Conservation (phyloP, 2,113 vertebrate genomes). For the Myrmophylax atrothorax region DNA sequence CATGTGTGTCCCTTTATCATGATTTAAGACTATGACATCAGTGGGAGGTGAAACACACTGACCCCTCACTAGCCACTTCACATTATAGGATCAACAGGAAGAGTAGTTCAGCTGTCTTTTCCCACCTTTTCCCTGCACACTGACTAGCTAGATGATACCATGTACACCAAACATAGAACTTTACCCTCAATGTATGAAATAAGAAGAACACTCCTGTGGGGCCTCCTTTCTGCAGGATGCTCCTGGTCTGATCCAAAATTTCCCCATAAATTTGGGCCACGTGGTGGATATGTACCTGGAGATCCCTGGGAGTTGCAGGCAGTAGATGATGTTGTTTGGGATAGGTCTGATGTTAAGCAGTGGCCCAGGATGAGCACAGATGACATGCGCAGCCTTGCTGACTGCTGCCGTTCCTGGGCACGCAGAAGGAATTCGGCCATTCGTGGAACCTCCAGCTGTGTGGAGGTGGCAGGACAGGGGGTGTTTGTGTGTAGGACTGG, state of each 20-base stretch:
- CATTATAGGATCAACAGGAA: not conserved
- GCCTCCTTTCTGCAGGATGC: not conserved
- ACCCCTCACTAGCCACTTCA: not conserved
- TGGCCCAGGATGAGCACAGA: not conserved
- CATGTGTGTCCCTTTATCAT: accelerated
- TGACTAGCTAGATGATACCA: not conserved
- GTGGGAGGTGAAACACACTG: not conserved
- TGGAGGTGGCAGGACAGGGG: not conserved
- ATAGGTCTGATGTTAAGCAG: not conserved
- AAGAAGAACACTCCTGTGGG: not conserved
- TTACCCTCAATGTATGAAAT: not conserved
- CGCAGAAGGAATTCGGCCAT: not conserved
- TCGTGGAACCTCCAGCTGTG: not conserved
- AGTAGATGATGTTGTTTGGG: not conserved
- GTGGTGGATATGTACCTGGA: not conserved
- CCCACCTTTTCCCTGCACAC: not conserved
- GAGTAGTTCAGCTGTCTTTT: not conserved
- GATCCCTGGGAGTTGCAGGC: not conserved
- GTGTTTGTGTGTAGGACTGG: not conserved
- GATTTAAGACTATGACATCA: not conserved
- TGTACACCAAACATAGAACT: not conserved
- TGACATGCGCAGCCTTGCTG: not conserved
- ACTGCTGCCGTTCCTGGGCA: not conserved
- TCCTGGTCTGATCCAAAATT: not conserved
- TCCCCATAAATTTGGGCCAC: not conserved